phyloP scores from a whole-genome alignment of 2,888 invertebrate species.

The Schrankia costaestrigalis region DNA sequence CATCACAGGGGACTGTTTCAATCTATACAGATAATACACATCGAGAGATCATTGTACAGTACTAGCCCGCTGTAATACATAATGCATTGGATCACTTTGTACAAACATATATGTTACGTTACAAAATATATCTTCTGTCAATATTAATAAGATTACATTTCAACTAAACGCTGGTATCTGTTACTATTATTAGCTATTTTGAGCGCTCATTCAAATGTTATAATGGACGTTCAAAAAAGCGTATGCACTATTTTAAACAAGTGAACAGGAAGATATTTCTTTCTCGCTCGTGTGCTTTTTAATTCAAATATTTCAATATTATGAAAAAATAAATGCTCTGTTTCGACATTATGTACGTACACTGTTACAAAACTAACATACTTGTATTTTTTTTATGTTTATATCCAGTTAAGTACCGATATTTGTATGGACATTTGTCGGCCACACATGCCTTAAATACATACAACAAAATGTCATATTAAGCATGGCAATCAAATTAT shows the following conservation, averaged over 20 bases:
- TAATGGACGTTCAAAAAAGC: constrained; percentile 17
- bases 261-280: too few relatives aligned
- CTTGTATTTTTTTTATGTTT: constrained; percentile 34
- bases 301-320: constrained; percentile 46
- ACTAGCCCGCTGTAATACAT: constrained; percentile 8
- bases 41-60: constrained; percentile 36
- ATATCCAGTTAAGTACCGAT: constrained; percentile 44
- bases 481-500: constrained; percentile 3
- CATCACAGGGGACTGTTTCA: constrained; percentile 30
- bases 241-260: constrained; percentile 9
- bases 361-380: constrained; percentile 62
- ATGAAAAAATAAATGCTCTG: constrained; percentile 73
- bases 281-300: too few relatives aligned
- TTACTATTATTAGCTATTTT: constrained; percentile 10
- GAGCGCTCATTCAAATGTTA: constrained; percentile 4
- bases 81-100: constrained; percentile 15
- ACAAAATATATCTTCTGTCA: constrained; percentile 7
- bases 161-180: constrained; percentile 5
- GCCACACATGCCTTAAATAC: constrained; percentile 12
- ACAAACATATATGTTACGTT: not conserved
- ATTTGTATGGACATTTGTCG: constrained; percentile 61
- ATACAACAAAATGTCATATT: not conserved
- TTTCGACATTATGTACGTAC: constrained; percentile 41
- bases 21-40: constrained; percentile 39
- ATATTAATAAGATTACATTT: constrained; percentile 3